Evolutionary conservation across 2,113 vertebrate species (phyloP).

Genomic region (Piaya cayana): DNA sequence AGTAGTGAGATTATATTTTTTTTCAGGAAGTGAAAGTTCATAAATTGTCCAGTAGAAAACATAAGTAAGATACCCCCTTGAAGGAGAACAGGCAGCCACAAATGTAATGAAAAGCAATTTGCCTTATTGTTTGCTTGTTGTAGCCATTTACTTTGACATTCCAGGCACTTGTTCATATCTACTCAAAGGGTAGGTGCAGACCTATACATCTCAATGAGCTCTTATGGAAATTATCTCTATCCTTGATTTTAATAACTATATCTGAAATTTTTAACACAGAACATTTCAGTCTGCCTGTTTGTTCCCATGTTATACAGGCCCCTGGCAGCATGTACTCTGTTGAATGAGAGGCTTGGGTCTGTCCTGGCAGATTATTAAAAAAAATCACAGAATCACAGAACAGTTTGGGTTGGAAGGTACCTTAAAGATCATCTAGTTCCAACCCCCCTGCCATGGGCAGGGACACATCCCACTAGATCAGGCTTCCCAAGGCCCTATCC

Average conservation of each 20-base stretch:
- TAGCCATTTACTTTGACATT: background rate
- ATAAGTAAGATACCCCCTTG: background rate
- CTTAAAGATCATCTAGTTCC: no score
- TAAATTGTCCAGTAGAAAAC: background rate
- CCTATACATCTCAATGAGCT: background rate
- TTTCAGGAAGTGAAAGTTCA: background rate
- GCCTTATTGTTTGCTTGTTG: background rate
- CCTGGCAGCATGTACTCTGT: background rate
- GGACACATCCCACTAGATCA: no score
- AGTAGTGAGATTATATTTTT: background rate
- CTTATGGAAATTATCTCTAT: background rate
- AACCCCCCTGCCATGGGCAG: no score
- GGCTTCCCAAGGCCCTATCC: no score
- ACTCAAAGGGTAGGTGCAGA: background rate
- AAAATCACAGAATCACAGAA: background rate
- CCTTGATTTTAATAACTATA: background rate
- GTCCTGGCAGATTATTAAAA: constrained; percentile 17
- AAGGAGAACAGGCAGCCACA: background rate
- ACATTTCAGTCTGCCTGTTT: background rate
- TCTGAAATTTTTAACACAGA: background rate
- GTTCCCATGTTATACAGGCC: background rate
- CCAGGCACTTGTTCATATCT: background rate
- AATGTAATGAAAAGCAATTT: background rate
- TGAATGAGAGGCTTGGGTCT: constrained; percentile 30
- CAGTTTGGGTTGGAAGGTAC: no score